Base-by-base conservation (phyloP, 2,888 invertebrate species). In the Drosophila hamatofila region DNA sequence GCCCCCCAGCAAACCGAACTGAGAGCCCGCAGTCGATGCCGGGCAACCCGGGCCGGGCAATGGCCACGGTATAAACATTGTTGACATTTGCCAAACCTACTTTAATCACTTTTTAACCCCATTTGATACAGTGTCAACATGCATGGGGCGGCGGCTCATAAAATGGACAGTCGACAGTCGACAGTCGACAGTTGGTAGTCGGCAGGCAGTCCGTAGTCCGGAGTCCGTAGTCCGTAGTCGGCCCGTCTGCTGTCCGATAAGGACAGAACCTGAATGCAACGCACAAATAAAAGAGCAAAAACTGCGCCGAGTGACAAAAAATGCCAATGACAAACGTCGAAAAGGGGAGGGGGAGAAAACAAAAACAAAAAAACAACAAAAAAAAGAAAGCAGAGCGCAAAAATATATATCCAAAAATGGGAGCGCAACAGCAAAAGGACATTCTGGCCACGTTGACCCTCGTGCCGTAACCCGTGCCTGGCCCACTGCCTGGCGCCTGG, bases 41-140 rank as follows among this genome's bases (percentile, higher is more conserved):
- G 58, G 51, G 42, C 59, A 30, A 35, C 30, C 48, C 56, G 48
- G 57, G 67, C 48, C 56, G 48, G 57, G 67, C 83, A 81, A 75
- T 75, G 82, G 78, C 81, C 71, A 88, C 74, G 83, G 84, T 79
- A 83, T 89, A 76, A 89, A 87, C 89, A 90, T 90, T 91, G 90
- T 88, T 91, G 91, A 91, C 91, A 90, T 89, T 89, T 81, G 90
- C 88, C 91, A 86, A 88, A 90, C 80, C 87, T 87, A 89, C 88
- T 91, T 91, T 91, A 91, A 91, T 91, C 91, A 90, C 91, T 89
- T 91, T 91, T 91, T 91, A 91, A 91, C 91, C 91, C 91, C 91
- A 91, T 90, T 91, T 91, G 90, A 91, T 91, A 90, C 89, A 90
- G 87, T 90, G 88, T 90, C 90, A 84, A 82, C 91, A 88, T 83